A percentile compares a stretch with the other conserved stretches of the same genome.
phyloP scores from a whole-genome alignment of 2,797 vertebrate species.

The Myotis findleyi region DNA sequence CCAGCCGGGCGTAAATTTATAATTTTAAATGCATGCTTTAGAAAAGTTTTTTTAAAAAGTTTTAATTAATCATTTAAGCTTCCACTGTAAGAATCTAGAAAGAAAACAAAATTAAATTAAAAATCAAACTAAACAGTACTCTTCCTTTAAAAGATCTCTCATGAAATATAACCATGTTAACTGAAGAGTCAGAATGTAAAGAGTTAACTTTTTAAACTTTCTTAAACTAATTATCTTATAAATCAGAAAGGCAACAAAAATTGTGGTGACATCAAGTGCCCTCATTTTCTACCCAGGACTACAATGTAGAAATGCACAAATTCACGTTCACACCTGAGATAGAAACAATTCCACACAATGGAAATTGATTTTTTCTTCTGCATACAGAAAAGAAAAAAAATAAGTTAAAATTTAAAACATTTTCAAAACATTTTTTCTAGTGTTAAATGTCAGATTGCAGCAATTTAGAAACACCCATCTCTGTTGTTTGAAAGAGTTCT shows the following conservation, averaged over 20 bases:
- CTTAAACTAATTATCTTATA: background rate
- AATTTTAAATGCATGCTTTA: background rate
- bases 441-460: background rate
- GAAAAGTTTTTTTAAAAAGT: background rate
- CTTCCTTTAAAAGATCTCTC: background rate
- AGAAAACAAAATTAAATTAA: background rate
- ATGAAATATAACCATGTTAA: background rate
- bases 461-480: slow-evolving; percentile 40
- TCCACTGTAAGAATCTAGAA: background rate
- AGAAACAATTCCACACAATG: background rate
- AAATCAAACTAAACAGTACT: background rate
- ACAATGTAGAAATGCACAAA: background rate
- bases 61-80: background rate
- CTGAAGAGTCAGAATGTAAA: background rate
- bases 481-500: background rate
- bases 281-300: background rate
- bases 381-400: background rate
- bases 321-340: background rate
- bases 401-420: slow-evolving; percentile 28
- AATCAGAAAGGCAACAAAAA: background rate
- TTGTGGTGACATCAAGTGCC: background rate
- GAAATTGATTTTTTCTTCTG: background rate
- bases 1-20: background rate
- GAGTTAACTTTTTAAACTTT: background rate
- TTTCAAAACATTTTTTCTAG: background rate